phyloP scores from a whole-genome alignment of 2,797 vertebrate genomes.

The Lepus townsendii region DNA sequence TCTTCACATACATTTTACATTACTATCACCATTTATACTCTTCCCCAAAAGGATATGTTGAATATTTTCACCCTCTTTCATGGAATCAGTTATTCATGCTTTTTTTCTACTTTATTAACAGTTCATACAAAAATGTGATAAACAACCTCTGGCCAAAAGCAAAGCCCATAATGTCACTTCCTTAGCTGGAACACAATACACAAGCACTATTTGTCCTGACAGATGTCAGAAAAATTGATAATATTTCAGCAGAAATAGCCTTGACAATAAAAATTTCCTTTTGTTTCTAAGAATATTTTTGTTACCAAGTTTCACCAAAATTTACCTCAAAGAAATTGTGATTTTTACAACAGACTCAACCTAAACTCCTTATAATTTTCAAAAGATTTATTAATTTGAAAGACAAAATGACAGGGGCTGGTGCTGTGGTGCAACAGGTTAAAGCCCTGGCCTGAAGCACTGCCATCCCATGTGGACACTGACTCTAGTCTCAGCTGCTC shows the following conservation, averaged over 20 bases:
- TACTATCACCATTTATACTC: background rate
- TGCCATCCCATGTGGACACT: no score
- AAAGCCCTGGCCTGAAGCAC: no score
- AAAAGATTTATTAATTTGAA: no score
- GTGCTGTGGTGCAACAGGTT: no score
- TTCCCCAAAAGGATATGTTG: background rate
- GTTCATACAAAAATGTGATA: slow-evolving; percentile 1
- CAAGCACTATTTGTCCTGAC: slow-evolving; percentile 37
- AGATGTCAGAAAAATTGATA: background rate
- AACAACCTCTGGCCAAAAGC: background rate
- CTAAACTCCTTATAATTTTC: background rate
- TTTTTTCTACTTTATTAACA: slow-evolving; percentile 34
- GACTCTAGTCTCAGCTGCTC: no score
- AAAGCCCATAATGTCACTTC: background rate
- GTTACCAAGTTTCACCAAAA: background rate
- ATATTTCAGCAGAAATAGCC: background rate
- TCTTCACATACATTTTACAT: background rate
- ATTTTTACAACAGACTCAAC: slow-evolving; percentile 48
- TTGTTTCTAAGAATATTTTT: background rate
- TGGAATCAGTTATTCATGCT: background rate
- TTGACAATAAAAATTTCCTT: background rate
- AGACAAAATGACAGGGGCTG: no score
- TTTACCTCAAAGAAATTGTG: background rate
- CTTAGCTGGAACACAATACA: background rate
- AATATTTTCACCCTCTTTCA: background rate